Evolutionary conservation across 1,140 invertebrate species (phyloP), one percentile per base, ranked within the genome.

Genomic region (Drosophila sechellia): DNA sequence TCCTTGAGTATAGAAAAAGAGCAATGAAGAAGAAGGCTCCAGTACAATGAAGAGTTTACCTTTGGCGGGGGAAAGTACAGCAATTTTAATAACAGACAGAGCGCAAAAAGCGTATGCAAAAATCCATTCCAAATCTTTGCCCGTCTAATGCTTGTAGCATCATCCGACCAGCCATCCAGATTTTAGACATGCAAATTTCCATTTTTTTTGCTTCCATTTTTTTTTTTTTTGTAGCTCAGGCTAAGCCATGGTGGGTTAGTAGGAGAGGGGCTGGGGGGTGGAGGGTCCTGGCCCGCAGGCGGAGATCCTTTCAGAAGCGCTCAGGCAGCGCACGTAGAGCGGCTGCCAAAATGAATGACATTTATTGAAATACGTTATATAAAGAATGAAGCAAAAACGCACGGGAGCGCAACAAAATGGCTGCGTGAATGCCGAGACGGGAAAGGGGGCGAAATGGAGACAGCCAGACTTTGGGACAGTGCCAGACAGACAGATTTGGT

Each of bases 281-380:
- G 27, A 27, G 58, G 22, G 59, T 27, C 39, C 12, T 12, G 54
- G 10, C 64, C 66, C 66, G 50, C 63, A 69, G 69, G 50, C 58
- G 50, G 53, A 43, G 61, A 55, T 53, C 77, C 61, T 84, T 81
- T 86, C 63, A 85, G 72, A 75, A 68, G 74, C 81, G 77, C 64
- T 75, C 73, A 86, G 78, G 81, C 77, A 81, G 57, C 83, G 83
- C 81, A 87, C 75, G 83, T 86, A 77, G 61, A 69, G 79, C 75
- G 73, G 55, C 83, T 86, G 83, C 83, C 83, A 86, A 86, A 86
- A 87, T 86, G 83, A 86, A 83, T 86, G 83, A 86, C 83, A 87
- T 86, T 86, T 86, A 86, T 86, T 86, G 83, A 86, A 86, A 86
- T 86, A 77, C 72, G 60, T 65, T 75, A 81, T 61, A 77, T 85